These are phyloP conservation scores for Arctocebus calabarensis DNA, from an alignment of 2,797 vertebrate species.

Conservation along the genomic window DNA sequence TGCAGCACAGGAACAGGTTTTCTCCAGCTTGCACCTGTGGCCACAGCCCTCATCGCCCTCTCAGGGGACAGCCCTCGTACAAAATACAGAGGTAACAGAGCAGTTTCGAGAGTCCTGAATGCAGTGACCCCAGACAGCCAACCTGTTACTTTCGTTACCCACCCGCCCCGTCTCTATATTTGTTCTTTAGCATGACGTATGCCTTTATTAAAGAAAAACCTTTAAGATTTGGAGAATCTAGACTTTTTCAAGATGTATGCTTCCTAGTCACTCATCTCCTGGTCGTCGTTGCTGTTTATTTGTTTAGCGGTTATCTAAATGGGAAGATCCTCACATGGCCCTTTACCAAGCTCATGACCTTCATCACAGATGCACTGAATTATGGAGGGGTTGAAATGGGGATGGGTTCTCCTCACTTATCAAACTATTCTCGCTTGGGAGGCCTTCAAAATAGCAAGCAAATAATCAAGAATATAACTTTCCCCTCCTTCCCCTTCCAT, in stretches of 20 bases:
- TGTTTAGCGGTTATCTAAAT: not conserved
- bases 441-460: not conserved
- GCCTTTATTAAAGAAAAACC: not conserved
- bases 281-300: not conserved
- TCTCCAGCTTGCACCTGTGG: slow-evolving; percentile 86
- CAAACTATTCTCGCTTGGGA: not conserved
- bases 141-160: not conserved
- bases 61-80: slow-evolving; percentile 89
- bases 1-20: slow-evolving; percentile 84
- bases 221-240: not conserved
- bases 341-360: not conserved
- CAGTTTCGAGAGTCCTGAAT: not conserved
- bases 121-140: not conserved
- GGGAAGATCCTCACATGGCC: not conserved
- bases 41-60: slow-evolving; percentile 89
- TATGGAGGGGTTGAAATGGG: not conserved
- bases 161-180: accelerated
- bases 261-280: not conserved
- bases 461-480: not conserved
- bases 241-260: not conserved
- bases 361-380: not conserved
- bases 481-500: not conserved
- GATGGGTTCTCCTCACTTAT: not conserved
- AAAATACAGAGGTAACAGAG: slow-evolving; percentile 90
- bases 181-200: not conserved